phyloP scores from a whole-genome alignment of 2,888 invertebrate species.

The Drosophila buzzatii region DNA sequence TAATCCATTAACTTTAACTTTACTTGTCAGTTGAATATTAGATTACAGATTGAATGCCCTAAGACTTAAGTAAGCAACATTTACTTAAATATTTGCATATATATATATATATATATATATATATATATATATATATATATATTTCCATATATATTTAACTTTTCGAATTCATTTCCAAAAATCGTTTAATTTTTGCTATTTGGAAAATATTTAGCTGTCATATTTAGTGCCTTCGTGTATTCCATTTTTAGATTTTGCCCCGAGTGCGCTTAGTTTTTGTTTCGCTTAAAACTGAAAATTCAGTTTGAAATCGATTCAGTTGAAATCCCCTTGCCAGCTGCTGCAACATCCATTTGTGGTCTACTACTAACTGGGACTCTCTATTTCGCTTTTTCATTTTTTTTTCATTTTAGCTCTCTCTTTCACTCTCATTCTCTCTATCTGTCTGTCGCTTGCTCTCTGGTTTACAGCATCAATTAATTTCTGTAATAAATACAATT shows the following conservation, averaged over 20 bases:
- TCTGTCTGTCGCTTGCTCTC: not conserved
- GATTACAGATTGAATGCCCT: too few relatives aligned
- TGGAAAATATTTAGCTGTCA: not conserved
- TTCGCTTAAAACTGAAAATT: not conserved
- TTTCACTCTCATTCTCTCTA: not conserved
- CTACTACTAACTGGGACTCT: constrained; percentile 5
- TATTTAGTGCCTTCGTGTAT: not conserved
- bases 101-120: not conserved
- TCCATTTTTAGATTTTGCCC: not conserved
- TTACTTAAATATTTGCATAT: not conserved
- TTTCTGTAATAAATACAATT: constrained; percentile 73
- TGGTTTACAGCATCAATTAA: constrained; percentile 62
- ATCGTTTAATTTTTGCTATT: not conserved
- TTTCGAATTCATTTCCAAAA: not conserved
- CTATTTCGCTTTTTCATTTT: not conserved
- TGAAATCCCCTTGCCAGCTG: not conserved
- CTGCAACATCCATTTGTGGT: constrained; percentile 7
- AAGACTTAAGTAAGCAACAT: too few relatives aligned
- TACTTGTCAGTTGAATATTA: too few relatives aligned
- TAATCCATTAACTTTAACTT: too few relatives aligned
- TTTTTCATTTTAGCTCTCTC: not conserved
- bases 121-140: not conserved
- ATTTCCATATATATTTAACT: not conserved
- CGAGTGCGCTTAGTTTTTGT: not conserved
- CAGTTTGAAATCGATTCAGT: not conserved